Evolutionary conservation across 1,140 invertebrate species (phyloP).

Genomic region (Periplaneta americana): DNA sequence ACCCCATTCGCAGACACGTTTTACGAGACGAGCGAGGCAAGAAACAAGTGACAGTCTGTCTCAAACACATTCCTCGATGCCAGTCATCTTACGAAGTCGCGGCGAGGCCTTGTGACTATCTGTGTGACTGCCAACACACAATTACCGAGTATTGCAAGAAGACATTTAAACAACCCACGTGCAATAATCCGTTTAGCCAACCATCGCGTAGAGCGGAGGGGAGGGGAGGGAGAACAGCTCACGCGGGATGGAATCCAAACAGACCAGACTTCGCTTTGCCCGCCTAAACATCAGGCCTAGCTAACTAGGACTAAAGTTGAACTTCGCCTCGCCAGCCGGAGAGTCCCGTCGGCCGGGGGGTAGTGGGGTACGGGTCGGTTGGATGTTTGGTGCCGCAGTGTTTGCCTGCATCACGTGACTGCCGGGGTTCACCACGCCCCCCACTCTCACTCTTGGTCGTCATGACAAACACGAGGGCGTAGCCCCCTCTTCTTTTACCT

Average conservation of each 20-base stretch:
- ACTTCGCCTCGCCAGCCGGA: background rate
- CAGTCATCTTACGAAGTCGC: background rate
- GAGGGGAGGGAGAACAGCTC: background rate
- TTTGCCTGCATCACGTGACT: background rate
- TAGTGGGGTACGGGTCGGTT: background rate
- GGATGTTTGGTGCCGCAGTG: background rate
- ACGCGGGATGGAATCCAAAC: background rate
- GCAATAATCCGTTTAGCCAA: background rate
- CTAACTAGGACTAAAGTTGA: background rate
- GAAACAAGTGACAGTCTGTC: background rate
- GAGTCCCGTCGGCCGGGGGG: background rate
- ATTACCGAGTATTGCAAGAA: background rate
- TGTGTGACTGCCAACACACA: background rate
- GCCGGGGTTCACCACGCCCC: background rate
- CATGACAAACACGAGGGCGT: background rate
- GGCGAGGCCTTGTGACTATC: background rate
- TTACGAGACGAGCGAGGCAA: no score
- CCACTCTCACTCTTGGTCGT: background rate
- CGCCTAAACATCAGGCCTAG: background rate
- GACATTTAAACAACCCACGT: background rate
- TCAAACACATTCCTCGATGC: background rate
- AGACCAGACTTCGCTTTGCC: background rate
- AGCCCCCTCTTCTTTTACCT: background rate
- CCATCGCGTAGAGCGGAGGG: background rate
- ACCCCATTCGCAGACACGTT: no score